These are phyloP conservation scores for Colletes latitarsis DNA, from an alignment of 1,140 invertebrate species.

Conservation along the genomic window DNA sequence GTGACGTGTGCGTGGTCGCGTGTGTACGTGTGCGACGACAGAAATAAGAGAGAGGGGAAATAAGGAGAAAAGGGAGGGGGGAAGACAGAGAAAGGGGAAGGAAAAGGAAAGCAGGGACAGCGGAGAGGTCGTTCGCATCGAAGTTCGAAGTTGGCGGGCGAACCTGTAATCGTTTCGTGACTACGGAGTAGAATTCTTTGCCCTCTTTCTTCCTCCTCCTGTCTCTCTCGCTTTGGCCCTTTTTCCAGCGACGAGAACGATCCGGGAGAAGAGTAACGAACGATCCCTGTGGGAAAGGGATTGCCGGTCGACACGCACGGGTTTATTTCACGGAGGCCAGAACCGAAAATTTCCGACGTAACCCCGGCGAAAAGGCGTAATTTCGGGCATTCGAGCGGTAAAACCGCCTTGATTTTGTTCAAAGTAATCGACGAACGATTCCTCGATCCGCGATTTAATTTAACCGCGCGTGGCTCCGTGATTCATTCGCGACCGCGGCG, in stretches of 20 bases:
- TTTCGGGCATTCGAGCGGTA: background rate
- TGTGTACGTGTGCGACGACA: conserved; percentile 18
- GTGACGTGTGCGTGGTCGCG: conserved; percentile 32
- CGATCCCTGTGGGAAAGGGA: conserved; percentile 19
- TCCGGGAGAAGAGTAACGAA: conserved; percentile 9
- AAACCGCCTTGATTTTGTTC: background rate
- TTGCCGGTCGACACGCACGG: conserved; percentile 40
- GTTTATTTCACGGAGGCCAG: conserved; percentile 5
- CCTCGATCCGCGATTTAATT: background rate
- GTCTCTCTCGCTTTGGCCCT: background rate
- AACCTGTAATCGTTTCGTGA: conserved; percentile 67
- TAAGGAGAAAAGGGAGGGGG: conserved; percentile 8
- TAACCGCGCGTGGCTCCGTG: background rate
- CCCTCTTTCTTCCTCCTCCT: conserved; percentile 30
- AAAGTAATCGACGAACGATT: background rate
- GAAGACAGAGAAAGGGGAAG: conserved; percentile 31
- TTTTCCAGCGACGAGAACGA: background rate
- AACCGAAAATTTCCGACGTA: conserved; percentile 8
- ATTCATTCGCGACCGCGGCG: background rate
- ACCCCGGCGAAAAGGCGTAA: background rate
- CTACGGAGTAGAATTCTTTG: conserved; percentile 57
- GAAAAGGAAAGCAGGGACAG: conserved; percentile 47
- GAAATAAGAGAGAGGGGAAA: conserved; percentile 1
- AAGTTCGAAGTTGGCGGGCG: conserved; percentile 67
- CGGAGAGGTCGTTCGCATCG: conserved; percentile 72